Evolutionary conservation across 2,113 vertebrate species (phyloP).

Genomic region (Cebidichthys violaceus): DNA sequence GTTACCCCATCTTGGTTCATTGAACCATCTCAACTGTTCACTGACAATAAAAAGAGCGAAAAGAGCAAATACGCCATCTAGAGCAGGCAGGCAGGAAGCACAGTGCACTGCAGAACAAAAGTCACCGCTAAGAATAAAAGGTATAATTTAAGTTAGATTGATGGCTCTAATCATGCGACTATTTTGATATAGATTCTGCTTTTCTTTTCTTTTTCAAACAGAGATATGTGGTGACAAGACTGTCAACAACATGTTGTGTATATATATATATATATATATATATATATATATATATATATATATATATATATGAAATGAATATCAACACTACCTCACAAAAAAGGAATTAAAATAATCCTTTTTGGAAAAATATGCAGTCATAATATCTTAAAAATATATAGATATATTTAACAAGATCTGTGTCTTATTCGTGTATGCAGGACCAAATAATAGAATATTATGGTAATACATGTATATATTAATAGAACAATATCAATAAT

Average conservation of each 20-base stretch:
- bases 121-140: no score
- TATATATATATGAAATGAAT: not conserved
- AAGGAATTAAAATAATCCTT: not conserved
- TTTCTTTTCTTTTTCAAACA: not conserved
- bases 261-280: not conserved
- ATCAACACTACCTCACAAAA: not conserved
- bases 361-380: no score
- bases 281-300: not conserved
- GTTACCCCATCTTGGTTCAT: not conserved
- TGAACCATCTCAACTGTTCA: not conserved
- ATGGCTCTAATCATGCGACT: not conserved
- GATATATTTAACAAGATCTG: no score
- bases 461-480: no score
- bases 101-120: not conserved
- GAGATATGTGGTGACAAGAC: not conserved
- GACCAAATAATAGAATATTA: no score
- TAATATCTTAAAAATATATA: no score
- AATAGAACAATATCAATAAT: not conserved
- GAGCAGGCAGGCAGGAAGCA: conserved; percentile 20
- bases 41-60: not conserved
- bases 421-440: no score
- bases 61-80: conserved; percentile 58
- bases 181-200: not conserved
- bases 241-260: not conserved
- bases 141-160: not conserved